Conservation (phyloP, 2,888 invertebrate genomes). For the Leucophora obtusa region DNA sequence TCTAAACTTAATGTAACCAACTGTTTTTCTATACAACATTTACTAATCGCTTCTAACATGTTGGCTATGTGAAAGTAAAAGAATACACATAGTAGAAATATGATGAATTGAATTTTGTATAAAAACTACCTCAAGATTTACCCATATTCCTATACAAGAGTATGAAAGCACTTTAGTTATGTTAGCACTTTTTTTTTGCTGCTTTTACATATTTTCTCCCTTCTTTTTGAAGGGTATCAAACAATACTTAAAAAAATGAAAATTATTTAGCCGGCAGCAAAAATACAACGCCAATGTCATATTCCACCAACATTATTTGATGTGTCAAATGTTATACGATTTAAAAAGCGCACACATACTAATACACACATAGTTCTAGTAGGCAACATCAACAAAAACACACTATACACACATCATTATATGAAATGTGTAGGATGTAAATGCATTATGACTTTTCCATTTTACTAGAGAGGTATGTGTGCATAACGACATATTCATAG, state of each 20-base stretch:
- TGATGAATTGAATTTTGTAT: constrained; percentile 38
- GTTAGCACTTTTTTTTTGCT: constrained; percentile 33
- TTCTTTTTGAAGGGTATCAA: constrained; percentile 39
- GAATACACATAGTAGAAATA: constrained; percentile 11
- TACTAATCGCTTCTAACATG: no score
- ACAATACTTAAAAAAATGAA: neutral
- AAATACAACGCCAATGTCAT: constrained; percentile 54
- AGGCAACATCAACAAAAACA: neutral
- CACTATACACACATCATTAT: neutral
- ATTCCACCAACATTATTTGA: constrained; percentile 37
- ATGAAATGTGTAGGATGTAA: constrained; percentile 31
- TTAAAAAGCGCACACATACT: neutral
- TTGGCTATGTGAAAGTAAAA: no score
- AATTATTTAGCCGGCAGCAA: constrained; percentile 53
- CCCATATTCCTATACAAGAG: neutral
- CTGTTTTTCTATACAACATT: no score
- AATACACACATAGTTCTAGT: neutral
- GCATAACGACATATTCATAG: neutral
- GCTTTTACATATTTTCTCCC: neutral
- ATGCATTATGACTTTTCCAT: constrained; percentile 46
- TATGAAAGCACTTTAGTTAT: constrained; percentile 15
- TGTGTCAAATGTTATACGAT: constrained; percentile 39
- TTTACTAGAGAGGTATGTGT: constrained; percentile 14
- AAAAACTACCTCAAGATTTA: constrained; percentile 16
- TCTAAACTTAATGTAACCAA: no score